Evolutionary conservation across 2,797 vertebrate genomes (phyloP), one percentile per base, ranked within the genome.

Genomic region (Lepilemur ruficaudatus): DNA sequence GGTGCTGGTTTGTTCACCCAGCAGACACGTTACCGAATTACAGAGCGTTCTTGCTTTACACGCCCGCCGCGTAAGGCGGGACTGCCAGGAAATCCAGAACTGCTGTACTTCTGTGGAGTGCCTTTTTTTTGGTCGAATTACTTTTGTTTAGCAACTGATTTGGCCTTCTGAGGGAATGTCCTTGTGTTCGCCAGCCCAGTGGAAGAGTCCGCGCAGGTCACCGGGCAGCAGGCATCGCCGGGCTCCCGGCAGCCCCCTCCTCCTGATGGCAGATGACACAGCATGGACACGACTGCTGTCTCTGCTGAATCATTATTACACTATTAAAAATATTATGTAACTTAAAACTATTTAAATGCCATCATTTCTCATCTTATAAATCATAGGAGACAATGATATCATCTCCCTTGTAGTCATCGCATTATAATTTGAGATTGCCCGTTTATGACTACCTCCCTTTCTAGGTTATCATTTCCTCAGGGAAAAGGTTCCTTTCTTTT

Each of bases 321-420:
- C 73, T 38, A 0, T 72, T 6, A 17, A 52, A 89, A 55, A 28
- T 41, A 2, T 2, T 0, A 0, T 22, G 7, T 14, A 1, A 50
- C 48, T 55, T 15, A 10, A 38, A 13, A 22, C 32, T 18, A 0
- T 5, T 46, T 41, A 20, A 63, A 35, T 23, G 4, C 83, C 18
- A 0, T 59, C 30, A 4, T 11, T 6, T 30, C 38, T 43, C 38
- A 1, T 6, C 52, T 14, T 1, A 0, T 35, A 59, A 32, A 5
- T 41, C 55, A 3, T 0, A 10, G 61, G 1, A 43, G 46, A 22
- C n/a, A 0, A 0, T 2, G 48, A 7, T 10, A 0, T 0, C 0
- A 7, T 20, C 88, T 63, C 2, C 6, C 17, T 23, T 17, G 32
- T 10, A 22, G 7, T 8, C 32, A 1, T 61, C 22, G 18, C 41